These are phyloP conservation scores for Drosophila sordidapex DNA, from an alignment of 2,888 invertebrate genomes.

Conservation along the genomic window DNA sequence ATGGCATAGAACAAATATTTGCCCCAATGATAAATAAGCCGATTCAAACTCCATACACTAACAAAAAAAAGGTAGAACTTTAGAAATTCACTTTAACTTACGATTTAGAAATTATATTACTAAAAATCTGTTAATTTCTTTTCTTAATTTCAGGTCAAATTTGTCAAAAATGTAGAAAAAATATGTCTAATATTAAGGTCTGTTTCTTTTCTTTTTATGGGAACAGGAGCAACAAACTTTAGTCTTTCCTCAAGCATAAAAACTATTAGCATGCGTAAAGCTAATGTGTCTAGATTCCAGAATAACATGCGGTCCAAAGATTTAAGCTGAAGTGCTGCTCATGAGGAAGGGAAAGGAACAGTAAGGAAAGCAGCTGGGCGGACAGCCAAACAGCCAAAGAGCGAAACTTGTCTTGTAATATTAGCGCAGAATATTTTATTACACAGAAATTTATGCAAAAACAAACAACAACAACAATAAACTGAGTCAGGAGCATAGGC, in stretches of 20 bases:
- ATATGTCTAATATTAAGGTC: not conserved
- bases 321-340: not conserved
- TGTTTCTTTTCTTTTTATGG: not conserved
- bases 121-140: not conserved
- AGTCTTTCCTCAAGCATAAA: not conserved
- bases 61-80: no score
- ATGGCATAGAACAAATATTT: not conserved
- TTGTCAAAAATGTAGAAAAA: not conserved
- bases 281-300: not conserved
- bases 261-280: not conserved
- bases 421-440: conserved; percentile 77
- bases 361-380: conserved; percentile 18
- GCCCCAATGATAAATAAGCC: not conserved
- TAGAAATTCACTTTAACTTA: no score
- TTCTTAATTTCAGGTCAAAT: fast-evolving
- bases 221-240: not conserved
- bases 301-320: not conserved
- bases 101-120: no score
- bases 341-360: not conserved
- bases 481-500: conserved; percentile 32
- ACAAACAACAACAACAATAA: conserved; percentile 49
- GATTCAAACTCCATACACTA: not conserved
- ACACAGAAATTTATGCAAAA: conserved; percentile 76
- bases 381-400: conserved; percentile 22
- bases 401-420: conserved; percentile 54